phyloP scores from a whole-genome alignment of 2,888 invertebrate genomes.

The Tetranychus truncatus region DNA sequence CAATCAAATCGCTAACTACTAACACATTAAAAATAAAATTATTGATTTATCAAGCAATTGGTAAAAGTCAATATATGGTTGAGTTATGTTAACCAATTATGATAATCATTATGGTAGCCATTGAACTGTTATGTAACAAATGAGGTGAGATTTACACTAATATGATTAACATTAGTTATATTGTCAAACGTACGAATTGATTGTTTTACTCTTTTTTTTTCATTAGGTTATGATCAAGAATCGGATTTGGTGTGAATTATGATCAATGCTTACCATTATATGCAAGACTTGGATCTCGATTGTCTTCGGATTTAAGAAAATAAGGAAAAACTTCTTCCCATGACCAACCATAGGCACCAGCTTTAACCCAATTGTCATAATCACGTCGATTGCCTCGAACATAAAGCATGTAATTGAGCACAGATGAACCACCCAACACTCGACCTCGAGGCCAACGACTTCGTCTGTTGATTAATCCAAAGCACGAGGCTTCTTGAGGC shows the following conservation, averaged over 20 bases:
- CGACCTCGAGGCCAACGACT: conserved; percentile 31
- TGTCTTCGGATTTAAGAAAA: conserved; percentile 41
- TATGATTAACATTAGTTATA: not conserved
- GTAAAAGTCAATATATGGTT: no score
- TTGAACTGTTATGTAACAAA: no score
- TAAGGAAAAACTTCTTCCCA: conserved; percentile 65
- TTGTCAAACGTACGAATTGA: no score
- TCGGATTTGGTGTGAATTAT: not conserved
- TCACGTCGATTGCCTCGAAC: conserved; percentile 69
- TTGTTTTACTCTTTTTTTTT: no score
- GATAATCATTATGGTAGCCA: no score
- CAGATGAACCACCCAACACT: conserved; percentile 65
- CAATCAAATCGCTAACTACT: no score
- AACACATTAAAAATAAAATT: no score
- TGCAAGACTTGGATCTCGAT: conserved; percentile 27
- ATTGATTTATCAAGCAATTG: no score
- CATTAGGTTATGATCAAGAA: not conserved
- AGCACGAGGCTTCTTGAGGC: conserved; percentile 41
- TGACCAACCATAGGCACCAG: conserved; percentile 75
- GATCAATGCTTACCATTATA: conserved; percentile 24
- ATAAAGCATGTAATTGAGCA: conserved; percentile 91
- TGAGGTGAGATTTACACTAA: not conserved
- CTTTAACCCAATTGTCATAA: conserved; percentile 67
- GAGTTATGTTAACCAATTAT: no score
- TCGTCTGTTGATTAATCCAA: conserved; percentile 27